Evolutionary conservation across 2,797 vertebrate genomes (phyloP).

Genomic region (Tenualosa thibaudeaui): DNA sequence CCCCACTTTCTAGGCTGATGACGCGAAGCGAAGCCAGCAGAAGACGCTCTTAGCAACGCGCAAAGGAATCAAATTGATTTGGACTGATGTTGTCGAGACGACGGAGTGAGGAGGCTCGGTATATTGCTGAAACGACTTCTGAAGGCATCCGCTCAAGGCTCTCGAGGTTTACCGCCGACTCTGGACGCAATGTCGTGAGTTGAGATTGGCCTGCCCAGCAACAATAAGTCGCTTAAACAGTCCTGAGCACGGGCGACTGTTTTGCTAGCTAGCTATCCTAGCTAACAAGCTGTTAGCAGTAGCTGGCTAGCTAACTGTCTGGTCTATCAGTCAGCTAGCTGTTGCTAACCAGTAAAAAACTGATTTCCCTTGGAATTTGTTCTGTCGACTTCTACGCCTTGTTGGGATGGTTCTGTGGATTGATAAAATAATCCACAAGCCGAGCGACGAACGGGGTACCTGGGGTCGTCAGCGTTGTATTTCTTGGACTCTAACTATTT

Average conservation of each 20-base stretch:
- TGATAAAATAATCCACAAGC: conserved; percentile 53
- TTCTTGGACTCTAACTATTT: conserved; percentile 64
- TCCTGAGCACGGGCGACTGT: conserved; percentile 27
- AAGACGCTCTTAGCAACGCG: conserved; percentile 80
- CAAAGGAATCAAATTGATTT: conserved; percentile 56
- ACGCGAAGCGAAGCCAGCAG: conserved; percentile 50
- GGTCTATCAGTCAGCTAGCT: conserved; percentile 35
- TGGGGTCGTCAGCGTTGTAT: conserved; percentile 55
- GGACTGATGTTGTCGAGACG: conserved; percentile 45
- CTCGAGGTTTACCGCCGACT: background rate
- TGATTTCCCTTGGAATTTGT: conserved; percentile 43
- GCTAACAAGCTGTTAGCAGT: conserved; percentile 42
- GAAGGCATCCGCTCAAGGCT: conserved; percentile 38
- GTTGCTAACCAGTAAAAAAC: conserved; percentile 44
- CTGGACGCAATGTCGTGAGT: conserved; percentile 27
- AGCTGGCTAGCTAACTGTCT: conserved; percentile 37
- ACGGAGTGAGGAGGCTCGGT: conserved; percentile 57
- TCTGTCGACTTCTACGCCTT: conserved; percentile 31
- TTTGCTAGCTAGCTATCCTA: background rate
- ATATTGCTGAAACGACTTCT: conserved; percentile 39
- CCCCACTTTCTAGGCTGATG: conserved; percentile 55
- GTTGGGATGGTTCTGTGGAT: conserved; percentile 72
- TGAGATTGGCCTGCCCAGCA: conserved; percentile 3
- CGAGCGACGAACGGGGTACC: conserved; percentile 66
- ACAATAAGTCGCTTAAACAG: conserved; percentile 4